Evolutionary conservation across 2,797 vertebrate species (phyloP).

Genomic region (Trachops cirrhosus): DNA sequence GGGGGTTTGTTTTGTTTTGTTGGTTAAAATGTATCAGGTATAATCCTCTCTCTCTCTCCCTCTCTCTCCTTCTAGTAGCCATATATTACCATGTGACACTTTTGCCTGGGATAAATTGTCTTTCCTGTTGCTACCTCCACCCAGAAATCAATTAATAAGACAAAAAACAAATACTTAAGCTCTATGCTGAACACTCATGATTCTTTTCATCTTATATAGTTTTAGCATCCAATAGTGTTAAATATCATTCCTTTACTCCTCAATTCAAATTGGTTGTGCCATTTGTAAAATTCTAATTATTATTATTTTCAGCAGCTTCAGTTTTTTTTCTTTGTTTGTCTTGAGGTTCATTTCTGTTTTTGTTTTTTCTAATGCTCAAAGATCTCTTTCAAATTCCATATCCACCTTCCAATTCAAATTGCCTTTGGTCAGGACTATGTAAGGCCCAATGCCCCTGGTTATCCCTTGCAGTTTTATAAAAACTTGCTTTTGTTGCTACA

Average conservation of each 20-base stretch:
- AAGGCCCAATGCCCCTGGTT: not conserved
- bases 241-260: not conserved
- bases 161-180: not conserved
- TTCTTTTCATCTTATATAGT: slow-evolving; percentile 16
- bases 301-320: slow-evolving; percentile 41
- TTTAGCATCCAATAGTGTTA: not conserved
- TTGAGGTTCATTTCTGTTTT: not conserved
- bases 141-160: not conserved
- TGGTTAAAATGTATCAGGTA: not conserved
- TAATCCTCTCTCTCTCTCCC: not conserved
- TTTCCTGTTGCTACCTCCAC: not conserved
- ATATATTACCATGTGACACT: not conserved
- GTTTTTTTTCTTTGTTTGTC: not conserved
- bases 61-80: not conserved
- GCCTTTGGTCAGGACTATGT: slow-evolving; percentile 17
- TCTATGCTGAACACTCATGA: not conserved
- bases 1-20: not conserved
- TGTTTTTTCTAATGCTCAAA: not conserved
- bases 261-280: not conserved
- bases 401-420: slow-evolving; percentile 66
- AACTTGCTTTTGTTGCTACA: slow-evolving; percentile 69
- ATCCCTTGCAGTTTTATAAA: slow-evolving; percentile 60
- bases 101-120: not conserved
- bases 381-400: not conserved
- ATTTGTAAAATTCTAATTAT: not conserved